Base-by-base conservation (phyloP, 1,140 invertebrate species). In the Drosophila albomicans region DNA sequence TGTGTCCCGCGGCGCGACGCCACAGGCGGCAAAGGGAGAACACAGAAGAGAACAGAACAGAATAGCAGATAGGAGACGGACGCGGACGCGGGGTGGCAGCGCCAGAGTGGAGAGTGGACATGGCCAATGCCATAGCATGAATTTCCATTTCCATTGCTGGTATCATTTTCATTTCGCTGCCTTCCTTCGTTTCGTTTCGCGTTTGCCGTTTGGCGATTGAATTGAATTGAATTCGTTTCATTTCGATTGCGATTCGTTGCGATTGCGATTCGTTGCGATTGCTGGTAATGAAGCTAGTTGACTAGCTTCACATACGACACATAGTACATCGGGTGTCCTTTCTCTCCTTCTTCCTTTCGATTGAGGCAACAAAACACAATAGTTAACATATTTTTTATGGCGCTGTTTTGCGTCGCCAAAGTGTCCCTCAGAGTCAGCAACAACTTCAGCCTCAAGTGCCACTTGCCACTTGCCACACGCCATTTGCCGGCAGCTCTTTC, bases 351-450 rank as follows among this genome's bases (percentile, higher is more conserved):
- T 5, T 7, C 6, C n/a, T 13, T 48, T 38, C 3, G 49, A 49
- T 70, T 38, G 2, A 28, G 57, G 35, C 54, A n/a, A 8, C 32
- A 25, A 25, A 25, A 61, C 63, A 66, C 64, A 66, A 56, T 77
- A 84, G 79, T 86, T 86, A 82, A 79, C 75, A 87, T 85, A 85
- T 85, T 85, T 57, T 85, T 84, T 78, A 85, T 84, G 61, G 52
- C 51, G 63, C 78, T 65, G 58, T 82, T 84, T 4, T 81, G 75
- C 80, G 81, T 80, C 81, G 77, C 81, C 77, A 80, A 81, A 80
- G 77, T 85, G 77, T 81, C 78, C 72, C 64, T 35, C 58, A 70
- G 57, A 38, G 46, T 45, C 46, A 67, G 51, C 65, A 68, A 28
- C 56, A 68, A 68, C 63, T 66, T 67, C 45, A 54, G 57, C 54